Evolutionary conservation across 2,797 vertebrate species (phyloP).

Genomic region (Anguilla megastoma): DNA sequence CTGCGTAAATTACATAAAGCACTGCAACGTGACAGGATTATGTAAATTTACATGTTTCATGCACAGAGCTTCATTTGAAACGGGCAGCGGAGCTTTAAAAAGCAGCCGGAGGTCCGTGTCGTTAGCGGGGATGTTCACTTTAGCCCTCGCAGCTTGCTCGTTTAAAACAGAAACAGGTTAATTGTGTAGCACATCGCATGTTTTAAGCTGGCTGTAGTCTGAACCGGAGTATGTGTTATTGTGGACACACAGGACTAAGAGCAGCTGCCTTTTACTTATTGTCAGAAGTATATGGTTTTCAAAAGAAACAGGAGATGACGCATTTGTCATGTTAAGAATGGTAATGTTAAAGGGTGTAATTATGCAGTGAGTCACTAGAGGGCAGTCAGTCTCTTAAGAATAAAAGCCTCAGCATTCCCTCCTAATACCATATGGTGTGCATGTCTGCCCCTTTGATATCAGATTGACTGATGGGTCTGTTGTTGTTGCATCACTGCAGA

Average conservation of each 20-base stretch:
- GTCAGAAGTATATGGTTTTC: background rate
- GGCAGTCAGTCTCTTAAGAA: background rate
- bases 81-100: background rate
- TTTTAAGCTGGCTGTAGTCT: background rate
- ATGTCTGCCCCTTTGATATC: background rate
- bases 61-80: background rate
- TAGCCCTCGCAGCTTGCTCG: background rate
- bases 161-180: background rate
- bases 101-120: background rate
- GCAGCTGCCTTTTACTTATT: background rate
- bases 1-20: background rate
- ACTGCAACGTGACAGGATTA: background rate
- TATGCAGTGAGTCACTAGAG: background rate
- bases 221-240: background rate
- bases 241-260: background rate
- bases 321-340: background rate
- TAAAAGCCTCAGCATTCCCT: background rate
- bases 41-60: background rate
- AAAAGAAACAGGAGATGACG: background rate
- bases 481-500: slow-evolving; percentile 58
- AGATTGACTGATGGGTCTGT: background rate
- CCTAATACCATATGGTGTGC: background rate
- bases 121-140: background rate
- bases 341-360: background rate
- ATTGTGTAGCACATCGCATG: background rate